Evolutionary conservation across 2,888 invertebrate species (phyloP).

Genomic region (Spodoptera littoralis): DNA sequence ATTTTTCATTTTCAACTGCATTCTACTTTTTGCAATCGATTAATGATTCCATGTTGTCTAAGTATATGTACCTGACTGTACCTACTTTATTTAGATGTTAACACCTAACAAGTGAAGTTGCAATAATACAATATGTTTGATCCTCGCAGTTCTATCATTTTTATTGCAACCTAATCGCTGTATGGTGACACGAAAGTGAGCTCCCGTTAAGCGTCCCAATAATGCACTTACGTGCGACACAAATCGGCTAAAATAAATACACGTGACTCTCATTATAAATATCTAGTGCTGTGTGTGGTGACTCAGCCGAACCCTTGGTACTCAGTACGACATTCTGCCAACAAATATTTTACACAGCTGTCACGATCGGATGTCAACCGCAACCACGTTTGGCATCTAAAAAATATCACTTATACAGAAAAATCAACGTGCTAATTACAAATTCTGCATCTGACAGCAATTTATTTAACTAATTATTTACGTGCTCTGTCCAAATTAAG

Average conservation of each 20-base stretch:
- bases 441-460: neutral
- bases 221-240: slow-evolving; percentile 50
- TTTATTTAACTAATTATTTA: slow-evolving; percentile 11
- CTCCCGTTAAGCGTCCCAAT: slow-evolving; percentile 74
- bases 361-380: slow-evolving; percentile 24
- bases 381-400: slow-evolving; percentile 2
- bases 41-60: too few species aligned
- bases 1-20: too few species aligned
- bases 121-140: too few species aligned
- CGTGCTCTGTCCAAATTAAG: slow-evolving; percentile 7
- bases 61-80: too few species aligned
- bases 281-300: slow-evolving; percentile 16
- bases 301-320: slow-evolving; percentile 34
- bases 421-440: slow-evolving; percentile 1
- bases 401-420: slow-evolving; percentile 11
- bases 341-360: slow-evolving; percentile 24
- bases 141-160: slow-evolving; percentile 9
- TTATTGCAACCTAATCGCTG: slow-evolving; percentile 57
- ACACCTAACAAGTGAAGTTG: too few species aligned
- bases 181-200: slow-evolving; percentile 69
- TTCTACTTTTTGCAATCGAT: too few species aligned
- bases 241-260: slow-evolving; percentile 51
- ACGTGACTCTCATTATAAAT: slow-evolving; percentile 52
- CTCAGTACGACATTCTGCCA: slow-evolving; percentile 29
- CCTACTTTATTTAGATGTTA: too few species aligned